Base-by-base conservation (phyloP, 2,797 vertebrate genomes). In the Diglossa cyanea region DNA sequence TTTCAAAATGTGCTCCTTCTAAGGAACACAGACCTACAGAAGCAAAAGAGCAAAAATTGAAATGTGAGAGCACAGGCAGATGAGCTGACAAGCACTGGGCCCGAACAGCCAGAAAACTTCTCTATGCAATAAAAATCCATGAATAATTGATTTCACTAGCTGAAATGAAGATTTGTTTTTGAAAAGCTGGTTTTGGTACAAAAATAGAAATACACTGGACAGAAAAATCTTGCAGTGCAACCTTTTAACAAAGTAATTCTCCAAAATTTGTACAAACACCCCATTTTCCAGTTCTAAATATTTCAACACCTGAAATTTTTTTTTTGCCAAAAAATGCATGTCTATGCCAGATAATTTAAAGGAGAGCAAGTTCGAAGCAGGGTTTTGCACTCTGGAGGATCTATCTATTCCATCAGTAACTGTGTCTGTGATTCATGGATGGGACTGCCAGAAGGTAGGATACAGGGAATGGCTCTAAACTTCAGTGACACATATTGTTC, bases 131-230 rank as follows among this genome's bases (percentile, higher is more conserved):
- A 80, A 91, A 96, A 88, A 45, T 5, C 50, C 28, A 94, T 94
- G 91, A 95, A 96, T 91, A 86, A 95, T 95, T 90, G 28, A 94
- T 90, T 86, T 75, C 62, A 51, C 45, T 83, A 68, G 87, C 47
- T 93, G 72, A 91, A 92, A 88, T 65, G 42, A 80, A 93, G 79
- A 65, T 2, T 72, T 0, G 0, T 11, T 77, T 91, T 61, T 68
- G 71, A 90, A 94, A 94, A 90, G 35, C 31, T 85, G 68, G 5
- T 33, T 90, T 92, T 55, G 31, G 60, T 93, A 85, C 23, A 65
- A 86, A 87, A 77, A 61, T 53, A 91, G 37, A 76, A 94, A 71
- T 55, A 20, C 2, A 55, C 33, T 54, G 65, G 61, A 68, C 57
- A 86, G 45, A 82, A 86, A 87, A 86, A 79, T 19, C 16, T 68